Conservation (phyloP, 2,888 invertebrate species). For the Apodemia mormo region DNA sequence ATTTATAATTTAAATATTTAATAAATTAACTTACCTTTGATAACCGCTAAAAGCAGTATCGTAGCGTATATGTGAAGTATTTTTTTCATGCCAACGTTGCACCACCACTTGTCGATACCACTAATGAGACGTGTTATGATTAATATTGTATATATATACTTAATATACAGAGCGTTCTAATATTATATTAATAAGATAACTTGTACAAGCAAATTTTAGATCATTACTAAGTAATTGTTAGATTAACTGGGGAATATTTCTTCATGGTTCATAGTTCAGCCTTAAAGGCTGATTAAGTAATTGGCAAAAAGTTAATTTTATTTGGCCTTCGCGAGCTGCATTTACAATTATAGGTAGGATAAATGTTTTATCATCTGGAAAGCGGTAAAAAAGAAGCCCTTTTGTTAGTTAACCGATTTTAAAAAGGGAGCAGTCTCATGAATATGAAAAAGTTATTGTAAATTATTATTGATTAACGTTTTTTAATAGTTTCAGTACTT, state of each 20-base stretch:
- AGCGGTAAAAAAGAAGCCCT: neutral
- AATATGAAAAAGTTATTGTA: neutral
- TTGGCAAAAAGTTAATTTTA: slow-evolving; percentile 35
- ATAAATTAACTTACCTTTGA: slow-evolving; percentile 13
- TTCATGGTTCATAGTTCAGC: slow-evolving; percentile 39
- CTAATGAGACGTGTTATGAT: slow-evolving; percentile 10
- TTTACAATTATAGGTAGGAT: neutral
- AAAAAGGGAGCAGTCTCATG: neutral
- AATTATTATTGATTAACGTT: no score
- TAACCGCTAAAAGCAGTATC: slow-evolving; percentile 5
- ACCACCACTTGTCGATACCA: slow-evolving; percentile 1
- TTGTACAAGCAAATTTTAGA: neutral
- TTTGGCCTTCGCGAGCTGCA: slow-evolving; percentile 10
- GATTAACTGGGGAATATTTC: slow-evolving; percentile 20
- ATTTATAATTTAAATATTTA: no score
- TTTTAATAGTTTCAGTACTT: no score
- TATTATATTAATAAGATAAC: slow-evolving; percentile 1
- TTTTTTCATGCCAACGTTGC: slow-evolving; percentile 5
- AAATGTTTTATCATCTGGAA: slow-evolving; percentile 15
- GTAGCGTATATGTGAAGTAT: neutral
- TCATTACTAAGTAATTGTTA: slow-evolving; percentile 7
- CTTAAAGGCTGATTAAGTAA: slow-evolving; percentile 40
- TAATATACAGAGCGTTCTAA: slow-evolving; percentile 29
- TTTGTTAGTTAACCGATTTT: neutral
- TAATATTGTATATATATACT: slow-evolving; percentile 11